Percentiles rank a stretch among this genome's conserved stretches.
These are phyloP conservation scores for Lepidocolaptes lacrymiger DNA, from an alignment of 2,797 vertebrate species.

Conservation along the genomic window DNA sequence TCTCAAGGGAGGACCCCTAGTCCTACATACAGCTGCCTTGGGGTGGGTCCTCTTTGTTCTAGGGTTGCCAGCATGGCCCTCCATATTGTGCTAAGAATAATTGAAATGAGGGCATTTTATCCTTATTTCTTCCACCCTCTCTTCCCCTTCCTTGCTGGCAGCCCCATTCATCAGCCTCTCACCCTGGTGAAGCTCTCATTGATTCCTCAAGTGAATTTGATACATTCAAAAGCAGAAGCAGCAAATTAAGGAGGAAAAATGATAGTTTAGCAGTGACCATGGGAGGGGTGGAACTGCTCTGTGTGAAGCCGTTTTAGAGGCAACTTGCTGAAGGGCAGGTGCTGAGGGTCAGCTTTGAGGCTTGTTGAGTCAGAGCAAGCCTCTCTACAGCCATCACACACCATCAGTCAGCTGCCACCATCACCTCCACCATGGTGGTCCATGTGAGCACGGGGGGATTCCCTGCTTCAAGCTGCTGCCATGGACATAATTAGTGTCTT, in stretches of 20 bases:
- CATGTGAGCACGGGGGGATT: not conserved
- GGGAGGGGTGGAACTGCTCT: not conserved
- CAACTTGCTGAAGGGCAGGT: not conserved
- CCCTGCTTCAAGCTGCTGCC: not conserved
- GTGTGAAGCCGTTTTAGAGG: not conserved
- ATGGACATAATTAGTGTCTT: not conserved
- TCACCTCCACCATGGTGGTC: not conserved
- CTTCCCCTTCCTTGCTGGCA: not conserved
- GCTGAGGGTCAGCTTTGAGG: not conserved
- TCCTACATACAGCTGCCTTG: not conserved
- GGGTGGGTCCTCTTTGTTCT: not conserved
- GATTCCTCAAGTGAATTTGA: not conserved
- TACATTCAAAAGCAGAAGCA: not conserved
- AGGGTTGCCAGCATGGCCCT: not conserved
- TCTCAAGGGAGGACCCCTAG: not conserved
- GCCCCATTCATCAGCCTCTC: not conserved
- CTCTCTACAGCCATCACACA: not conserved
- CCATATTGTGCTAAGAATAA: not conserved
- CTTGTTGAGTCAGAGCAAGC: not conserved
- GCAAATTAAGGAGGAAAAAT: not conserved
- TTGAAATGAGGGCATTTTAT: not conserved
- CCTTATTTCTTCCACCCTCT: not conserved
- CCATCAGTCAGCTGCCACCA: not conserved
- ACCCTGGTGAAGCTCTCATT: not conserved
- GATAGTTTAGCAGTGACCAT: not conserved